Conservation (phyloP, 2,797 vertebrate genomes). For the Oryzias sinensis region DNA sequence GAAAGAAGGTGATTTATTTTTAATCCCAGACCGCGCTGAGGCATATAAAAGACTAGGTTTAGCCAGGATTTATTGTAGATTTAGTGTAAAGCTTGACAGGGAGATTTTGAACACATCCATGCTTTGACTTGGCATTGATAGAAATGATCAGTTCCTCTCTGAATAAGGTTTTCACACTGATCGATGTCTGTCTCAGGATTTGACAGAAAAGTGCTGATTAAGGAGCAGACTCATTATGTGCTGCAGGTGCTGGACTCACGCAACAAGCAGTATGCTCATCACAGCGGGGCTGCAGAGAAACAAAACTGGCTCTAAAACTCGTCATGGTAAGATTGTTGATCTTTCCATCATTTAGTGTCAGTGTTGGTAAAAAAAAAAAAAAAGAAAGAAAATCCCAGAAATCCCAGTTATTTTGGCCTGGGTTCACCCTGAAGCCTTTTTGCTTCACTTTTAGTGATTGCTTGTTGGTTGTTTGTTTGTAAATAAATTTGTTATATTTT, state of each 20-base stretch:
- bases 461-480: too few species aligned
- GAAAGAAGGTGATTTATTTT: conserved; percentile 35
- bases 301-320: too few species aligned
- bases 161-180: conserved; percentile 9
- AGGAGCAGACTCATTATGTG: conserved; percentile 8
- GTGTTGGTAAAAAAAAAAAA: too few species aligned
- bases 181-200: conserved; percentile 6
- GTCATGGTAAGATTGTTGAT: too few species aligned
- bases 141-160: conserved; percentile 16
- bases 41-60: conserved; percentile 7
- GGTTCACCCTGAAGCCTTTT: too few species aligned
- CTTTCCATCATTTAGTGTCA: too few species aligned
- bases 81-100: conserved; percentile 17
- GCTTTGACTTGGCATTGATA: conserved; percentile 4
- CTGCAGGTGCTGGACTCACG: conserved; percentile 3
- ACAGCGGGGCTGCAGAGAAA: too few species aligned
- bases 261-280: too few species aligned
- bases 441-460: too few species aligned
- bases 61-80: conserved; percentile 19
- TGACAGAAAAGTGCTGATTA: conserved; percentile 3
- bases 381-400: too few species aligned
- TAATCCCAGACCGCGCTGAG: conserved; percentile 30
- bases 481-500: too few species aligned
- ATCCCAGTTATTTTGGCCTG: too few species aligned
- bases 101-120: conserved; percentile 2